phyloP scores from a whole-genome alignment of 2,888 invertebrate genomes.

The Aleiodes testaceus region DNA sequence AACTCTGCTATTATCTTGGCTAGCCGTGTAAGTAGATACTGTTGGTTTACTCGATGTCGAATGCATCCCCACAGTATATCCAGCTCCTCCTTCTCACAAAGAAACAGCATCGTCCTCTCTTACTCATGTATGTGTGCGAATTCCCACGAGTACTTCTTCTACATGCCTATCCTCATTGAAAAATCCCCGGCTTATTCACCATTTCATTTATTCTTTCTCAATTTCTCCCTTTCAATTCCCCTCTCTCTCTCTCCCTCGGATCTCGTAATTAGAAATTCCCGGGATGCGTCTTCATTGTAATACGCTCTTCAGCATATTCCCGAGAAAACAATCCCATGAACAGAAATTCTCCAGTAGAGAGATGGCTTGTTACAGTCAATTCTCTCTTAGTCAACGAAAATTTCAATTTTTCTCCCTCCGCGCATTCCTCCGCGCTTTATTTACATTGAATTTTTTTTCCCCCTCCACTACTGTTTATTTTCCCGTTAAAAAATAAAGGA shows the following conservation, averaged over 20 bases:
- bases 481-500: slow-evolving; percentile 5
- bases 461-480: slow-evolving; percentile 37
- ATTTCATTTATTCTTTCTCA: slow-evolving; percentile 40
- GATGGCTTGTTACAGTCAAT: too few species aligned
- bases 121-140: slow-evolving; percentile 40
- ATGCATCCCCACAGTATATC: slow-evolving; percentile 47
- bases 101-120: slow-evolving; percentile 41
- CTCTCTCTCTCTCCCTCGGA: slow-evolving; percentile 46
- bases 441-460: slow-evolving; percentile 7
- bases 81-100: slow-evolving; percentile 31
- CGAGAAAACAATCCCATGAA: background rate
- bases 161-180: background rate
- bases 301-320: slow-evolving; percentile 37
- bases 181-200: background rate
- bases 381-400: too few species aligned
- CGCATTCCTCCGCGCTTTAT: background rate
- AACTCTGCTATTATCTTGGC: slow-evolving; percentile 47
- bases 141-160: slow-evolving; percentile 48
- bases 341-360: too few species aligned
- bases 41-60: slow-evolving; percentile 59
- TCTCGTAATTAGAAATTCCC: slow-evolving; percentile 38
- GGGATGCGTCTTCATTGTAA: slow-evolving; percentile 44
- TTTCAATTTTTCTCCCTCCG: too few species aligned
- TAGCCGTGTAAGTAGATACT: slow-evolving; percentile 51
- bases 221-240: slow-evolving; percentile 38